phyloP scores from a whole-genome alignment of 2,797 vertebrate genomes.

The Spheniscus humboldti region DNA sequence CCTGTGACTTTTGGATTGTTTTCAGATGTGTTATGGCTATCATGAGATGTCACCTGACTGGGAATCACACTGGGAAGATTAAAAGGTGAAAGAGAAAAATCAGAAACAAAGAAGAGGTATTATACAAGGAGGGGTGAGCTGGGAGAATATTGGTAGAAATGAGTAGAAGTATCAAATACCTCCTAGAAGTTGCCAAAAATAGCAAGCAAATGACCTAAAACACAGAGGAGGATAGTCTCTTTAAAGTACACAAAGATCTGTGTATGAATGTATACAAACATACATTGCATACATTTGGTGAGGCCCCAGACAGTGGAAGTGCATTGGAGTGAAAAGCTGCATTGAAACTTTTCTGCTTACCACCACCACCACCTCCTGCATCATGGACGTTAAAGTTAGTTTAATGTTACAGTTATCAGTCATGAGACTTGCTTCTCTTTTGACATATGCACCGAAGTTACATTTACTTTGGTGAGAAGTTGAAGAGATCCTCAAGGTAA shows the following conservation, averaged over 20 bases:
- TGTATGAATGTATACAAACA: neutral
- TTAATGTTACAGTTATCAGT: neutral
- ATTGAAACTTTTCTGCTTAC: conserved; percentile 9
- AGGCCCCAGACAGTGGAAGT: neutral
- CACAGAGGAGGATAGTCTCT: neutral
- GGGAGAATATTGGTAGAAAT: neutral
- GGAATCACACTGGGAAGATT: neutral
- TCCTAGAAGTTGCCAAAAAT: neutral
- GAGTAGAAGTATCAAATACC: neutral
- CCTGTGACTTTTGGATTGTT: neutral
- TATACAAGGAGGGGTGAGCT: neutral
- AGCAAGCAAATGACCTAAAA: neutral
- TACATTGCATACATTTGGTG: neutral
- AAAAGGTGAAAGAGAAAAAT: neutral
- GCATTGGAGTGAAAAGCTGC: neutral
- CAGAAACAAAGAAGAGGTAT: neutral
- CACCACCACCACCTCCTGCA: neutral
- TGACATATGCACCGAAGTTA: neutral
- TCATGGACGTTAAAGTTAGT: neutral
- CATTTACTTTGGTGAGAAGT: conserved; percentile 18
- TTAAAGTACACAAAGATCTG: conserved; percentile 23
- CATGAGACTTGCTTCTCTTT: neutral
- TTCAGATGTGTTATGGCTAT: neutral
- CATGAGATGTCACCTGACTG: neutral
- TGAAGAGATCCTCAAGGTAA: neutral